phyloP scores from a whole-genome alignment of 2,113 vertebrate species.

The Gallinago jamesoni region DNA sequence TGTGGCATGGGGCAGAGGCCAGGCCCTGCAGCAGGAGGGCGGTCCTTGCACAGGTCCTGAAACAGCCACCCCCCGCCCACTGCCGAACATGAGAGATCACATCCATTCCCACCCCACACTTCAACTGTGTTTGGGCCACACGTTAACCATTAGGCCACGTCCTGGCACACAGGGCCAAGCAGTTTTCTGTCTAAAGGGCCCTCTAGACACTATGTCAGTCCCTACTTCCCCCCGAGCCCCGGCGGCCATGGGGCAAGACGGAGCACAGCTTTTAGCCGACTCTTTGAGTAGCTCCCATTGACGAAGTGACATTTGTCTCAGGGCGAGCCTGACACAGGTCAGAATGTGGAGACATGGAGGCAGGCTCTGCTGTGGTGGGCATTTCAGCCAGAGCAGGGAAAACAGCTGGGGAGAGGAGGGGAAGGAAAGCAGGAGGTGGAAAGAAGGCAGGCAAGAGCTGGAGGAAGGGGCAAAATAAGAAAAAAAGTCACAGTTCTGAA shows the following conservation, averaged over 20 bases:
- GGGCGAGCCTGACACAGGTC: rapidly evolving
- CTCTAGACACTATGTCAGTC: rapidly evolving
- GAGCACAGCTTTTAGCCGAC: background rate
- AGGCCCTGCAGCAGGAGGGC: background rate
- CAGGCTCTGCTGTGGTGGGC: background rate
- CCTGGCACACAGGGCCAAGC: background rate
- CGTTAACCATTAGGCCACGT: rapidly evolving
- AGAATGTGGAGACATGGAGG: rapidly evolving
- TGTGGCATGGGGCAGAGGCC: background rate
- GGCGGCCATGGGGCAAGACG: too few species aligned
- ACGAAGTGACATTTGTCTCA: background rate
- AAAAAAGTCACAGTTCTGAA: background rate
- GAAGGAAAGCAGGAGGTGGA: background rate
- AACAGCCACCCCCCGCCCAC: background rate
- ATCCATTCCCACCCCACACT: background rate
- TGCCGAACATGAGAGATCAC: rapidly evolving
- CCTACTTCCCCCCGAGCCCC: background rate
- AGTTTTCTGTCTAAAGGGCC: background rate
- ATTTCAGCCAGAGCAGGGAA: background rate
- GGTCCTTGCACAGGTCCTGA: background rate
- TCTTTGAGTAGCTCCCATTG: background rate
- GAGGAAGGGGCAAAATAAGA: background rate
- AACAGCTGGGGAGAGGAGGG: background rate
- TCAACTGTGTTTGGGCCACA: background rate
- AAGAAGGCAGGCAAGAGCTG: background rate